Conservation (phyloP, 2,888 invertebrate genomes). For the Scaptomyza tumidula region DNA sequence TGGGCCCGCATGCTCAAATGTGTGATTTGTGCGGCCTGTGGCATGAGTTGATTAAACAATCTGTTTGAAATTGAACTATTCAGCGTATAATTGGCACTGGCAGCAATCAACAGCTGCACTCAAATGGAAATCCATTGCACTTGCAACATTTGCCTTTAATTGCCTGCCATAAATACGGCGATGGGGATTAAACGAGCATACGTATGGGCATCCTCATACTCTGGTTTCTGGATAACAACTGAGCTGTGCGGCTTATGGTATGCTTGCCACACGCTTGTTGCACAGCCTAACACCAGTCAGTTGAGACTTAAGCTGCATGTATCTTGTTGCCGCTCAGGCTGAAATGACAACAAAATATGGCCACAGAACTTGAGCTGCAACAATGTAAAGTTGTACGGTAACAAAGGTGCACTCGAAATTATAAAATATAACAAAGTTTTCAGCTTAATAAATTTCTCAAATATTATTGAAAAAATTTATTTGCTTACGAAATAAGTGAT, state of each 20-base stretch:
- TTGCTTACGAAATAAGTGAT: not conserved
- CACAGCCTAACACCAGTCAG: slow-evolving; percentile 5
- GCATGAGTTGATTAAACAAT: slow-evolving; percentile 29
- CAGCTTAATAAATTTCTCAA: not conserved
- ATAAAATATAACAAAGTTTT: not conserved
- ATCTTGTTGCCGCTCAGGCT: no score
- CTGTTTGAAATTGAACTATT: slow-evolving; percentile 48
- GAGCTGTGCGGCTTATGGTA: slow-evolving; percentile 26
- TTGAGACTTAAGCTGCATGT: no score
- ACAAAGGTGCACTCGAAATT: not conserved
- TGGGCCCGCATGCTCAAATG: not conserved
- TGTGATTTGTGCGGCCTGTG: not conserved
- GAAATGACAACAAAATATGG: slow-evolving; percentile 11
- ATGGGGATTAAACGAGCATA: slow-evolving; percentile 41
- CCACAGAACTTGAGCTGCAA: not conserved
- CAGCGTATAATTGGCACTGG: slow-evolving; percentile 63
- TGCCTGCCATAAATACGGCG: slow-evolving; percentile 50
- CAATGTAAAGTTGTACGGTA: no score
- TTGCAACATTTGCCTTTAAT: slow-evolving; percentile 61
- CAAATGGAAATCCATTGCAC: slow-evolving; percentile 17
- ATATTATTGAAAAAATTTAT: not conserved
- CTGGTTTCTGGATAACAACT: slow-evolving; percentile 38
- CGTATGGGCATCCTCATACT: not conserved
- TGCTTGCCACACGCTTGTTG: slow-evolving; percentile 36
- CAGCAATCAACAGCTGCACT: slow-evolving; percentile 40